Evolutionary conservation across 2,797 vertebrate species (phyloP).

Genomic region (Serranus cabrilla): DNA sequence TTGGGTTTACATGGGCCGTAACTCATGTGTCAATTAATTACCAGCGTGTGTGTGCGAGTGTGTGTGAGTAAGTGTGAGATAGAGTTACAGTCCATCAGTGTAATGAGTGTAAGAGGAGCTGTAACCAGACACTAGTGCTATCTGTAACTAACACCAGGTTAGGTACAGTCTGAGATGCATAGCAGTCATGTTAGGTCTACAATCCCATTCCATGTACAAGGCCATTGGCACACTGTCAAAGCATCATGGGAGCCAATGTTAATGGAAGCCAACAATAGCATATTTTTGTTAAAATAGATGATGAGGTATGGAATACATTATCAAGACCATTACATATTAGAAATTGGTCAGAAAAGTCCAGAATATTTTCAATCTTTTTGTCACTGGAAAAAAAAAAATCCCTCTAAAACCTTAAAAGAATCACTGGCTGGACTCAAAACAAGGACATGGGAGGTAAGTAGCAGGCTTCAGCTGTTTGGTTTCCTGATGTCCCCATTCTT

Average conservation of each 20-base stretch:
- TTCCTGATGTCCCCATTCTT: not conserved
- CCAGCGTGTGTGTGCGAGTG: conserved; percentile 31
- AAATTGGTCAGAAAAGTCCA: not conserved
- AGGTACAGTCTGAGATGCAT: conserved; percentile 26
- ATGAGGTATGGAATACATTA: not conserved
- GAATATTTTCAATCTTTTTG: not conserved
- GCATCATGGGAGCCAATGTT: conserved; percentile 9
- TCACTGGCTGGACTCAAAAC: not conserved
- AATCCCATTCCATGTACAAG: not conserved
- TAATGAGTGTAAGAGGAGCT: conserved; percentile 72
- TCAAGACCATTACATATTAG: not conserved
- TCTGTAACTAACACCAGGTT: conserved; percentile 79
- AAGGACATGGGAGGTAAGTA: not conserved
- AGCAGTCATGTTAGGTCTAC: conserved; percentile 8
- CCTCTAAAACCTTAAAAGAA: too few species aligned
- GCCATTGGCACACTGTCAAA: not conserved
- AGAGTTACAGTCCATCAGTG: conserved; percentile 76
- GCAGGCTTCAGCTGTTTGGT: not conserved
- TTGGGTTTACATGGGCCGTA: conserved; percentile 58
- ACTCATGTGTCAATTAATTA: conserved; percentile 75
- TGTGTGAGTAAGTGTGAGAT: conserved; percentile 35
- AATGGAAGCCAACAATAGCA: not conserved
- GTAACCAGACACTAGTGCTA: conserved; percentile 62
- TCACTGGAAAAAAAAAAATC: too few species aligned
- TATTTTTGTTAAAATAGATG: not conserved